These are phyloP conservation scores for Drosophila sechellia DNA, from an alignment of 1,140 invertebrate genomes.

Conservation along the genomic window DNA sequence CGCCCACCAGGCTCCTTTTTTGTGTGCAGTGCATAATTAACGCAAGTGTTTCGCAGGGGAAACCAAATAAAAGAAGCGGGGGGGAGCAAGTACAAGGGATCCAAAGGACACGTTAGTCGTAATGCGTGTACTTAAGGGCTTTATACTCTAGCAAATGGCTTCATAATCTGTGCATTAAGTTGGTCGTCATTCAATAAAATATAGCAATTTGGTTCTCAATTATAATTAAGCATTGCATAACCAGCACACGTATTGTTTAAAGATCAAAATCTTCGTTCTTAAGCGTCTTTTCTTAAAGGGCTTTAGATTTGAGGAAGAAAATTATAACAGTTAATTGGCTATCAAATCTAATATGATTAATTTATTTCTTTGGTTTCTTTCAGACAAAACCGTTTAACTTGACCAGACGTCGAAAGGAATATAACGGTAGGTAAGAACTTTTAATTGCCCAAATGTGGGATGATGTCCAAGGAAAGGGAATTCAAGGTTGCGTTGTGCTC, in stretches of 20 bases:
- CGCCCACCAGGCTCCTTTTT: constrained; percentile 18
- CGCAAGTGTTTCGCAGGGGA: constrained; percentile 30
- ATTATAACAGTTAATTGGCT: too few species aligned
- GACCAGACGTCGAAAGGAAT: constrained; percentile 2
- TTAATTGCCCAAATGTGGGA: neutral
- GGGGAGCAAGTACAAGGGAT: neutral
- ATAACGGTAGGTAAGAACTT: constrained; percentile 10
- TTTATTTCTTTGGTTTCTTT: neutral
- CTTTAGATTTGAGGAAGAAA: too few species aligned
- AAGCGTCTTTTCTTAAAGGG: too few species aligned
- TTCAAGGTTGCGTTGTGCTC: neutral
- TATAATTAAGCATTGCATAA: constrained; percentile 1
- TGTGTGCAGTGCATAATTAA: constrained; percentile 50
- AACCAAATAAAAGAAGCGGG: constrained; percentile 8
- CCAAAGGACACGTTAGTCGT: constrained; percentile 49
- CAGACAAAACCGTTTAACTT: constrained; percentile 11
- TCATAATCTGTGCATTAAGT: constrained; percentile 26
- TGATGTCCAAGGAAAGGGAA: constrained; percentile 12
- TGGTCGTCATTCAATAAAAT: constrained; percentile 5
- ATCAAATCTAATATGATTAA: constrained; percentile 1
- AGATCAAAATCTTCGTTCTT: too few species aligned
- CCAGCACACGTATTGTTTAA: neutral
- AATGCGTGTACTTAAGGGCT: constrained; percentile 62
- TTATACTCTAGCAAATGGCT: constrained; percentile 28
- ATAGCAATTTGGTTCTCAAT: constrained; percentile 4